Evolutionary conservation across 1,140 invertebrate species (phyloP), one percentile per base, ranked within the genome.

Genomic region (Babylonia areolata): DNA sequence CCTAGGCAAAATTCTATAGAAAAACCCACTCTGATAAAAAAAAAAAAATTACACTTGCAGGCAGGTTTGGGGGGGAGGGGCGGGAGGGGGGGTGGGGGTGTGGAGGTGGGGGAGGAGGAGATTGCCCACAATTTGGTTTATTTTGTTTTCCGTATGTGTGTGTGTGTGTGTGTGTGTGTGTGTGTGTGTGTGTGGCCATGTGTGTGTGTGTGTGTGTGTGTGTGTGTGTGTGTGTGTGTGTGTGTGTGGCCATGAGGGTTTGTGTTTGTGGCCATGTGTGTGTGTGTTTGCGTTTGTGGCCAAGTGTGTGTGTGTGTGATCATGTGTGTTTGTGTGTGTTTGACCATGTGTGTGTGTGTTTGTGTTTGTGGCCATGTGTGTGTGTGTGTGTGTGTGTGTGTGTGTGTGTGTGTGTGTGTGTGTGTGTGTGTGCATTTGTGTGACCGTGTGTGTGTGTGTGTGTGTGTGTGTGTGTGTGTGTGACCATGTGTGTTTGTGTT

Each of bases 91-190:
- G 6, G 58, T 64, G 58, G 17, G 58, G 17, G 58, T 64, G 58
- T 6, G 42, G 15, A 6, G 42, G 15, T 5, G 42, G 42, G 42
- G 42, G 42, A 46, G 15, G 42, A 15, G 15, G 5, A 46, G 42
- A 46, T 46, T 46, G 15, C 5, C 42, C 42, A 46, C 15, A 46
- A n/a, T 64, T 6, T 64, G 6, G 6, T 6, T 64, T 6, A 11
- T 6, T 23, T 6, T 64, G 6, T 64, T 6, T 23, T 64, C 6
- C 23, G 58, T 64, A 23, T 64, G 58, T 64, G 58, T 64, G 58
- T 64, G 58, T 64, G 58, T 64, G 58, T 64, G 58, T 64, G 58
- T 64, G 58, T 64, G 58, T 64, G 58, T 64, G 58, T 64, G 58
- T 64, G 58, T 11, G 58, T 6, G 58, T 64, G 58, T 64, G 58